Base-by-base conservation (phyloP, 2,888 invertebrate species). In the Aphelenchoides bicaudatus region DNA sequence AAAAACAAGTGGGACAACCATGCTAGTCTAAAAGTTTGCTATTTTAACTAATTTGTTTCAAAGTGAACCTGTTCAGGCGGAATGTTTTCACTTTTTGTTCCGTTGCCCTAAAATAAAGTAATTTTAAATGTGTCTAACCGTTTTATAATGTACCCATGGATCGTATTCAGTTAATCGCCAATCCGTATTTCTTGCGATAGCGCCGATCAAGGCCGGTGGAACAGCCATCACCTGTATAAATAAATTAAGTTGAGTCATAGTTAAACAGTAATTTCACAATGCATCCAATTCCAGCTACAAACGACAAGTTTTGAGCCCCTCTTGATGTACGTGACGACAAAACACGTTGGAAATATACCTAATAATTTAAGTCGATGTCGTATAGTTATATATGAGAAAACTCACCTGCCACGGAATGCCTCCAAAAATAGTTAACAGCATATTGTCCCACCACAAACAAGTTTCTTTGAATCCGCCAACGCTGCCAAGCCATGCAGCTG, bases 281-380 rank as follows among this genome's bases (percentile, higher is more conserved):
- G 82, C 94, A 96, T 25, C 94, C 96, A 63, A 88, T 82, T 5
- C 94, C 94, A 0, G 96, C 96, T 50, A 94, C 90, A 82, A 90
- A 98, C 27, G 93, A 94, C 70, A 98, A 84, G 55, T 91, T 81
- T 83, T 94, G 92, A 39, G 96, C 96, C 56, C 91, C 86, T 5
- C 86, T 86, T 0, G 94, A 93, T 0, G 91, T 89, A 84, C 91
- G 92, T 77, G 93, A 91, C 61, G 94, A 94, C 73, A 98, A 83
- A 51, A 98, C 96, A 39, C 96, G 86, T 84, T 98, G 96, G 82
- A 96, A 96, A 81, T 96, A 96, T 29, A 94, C 94, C 87, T 88
- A 23, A 2, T 39, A n/a, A n/a, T n/a, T n/a, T 5, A 13, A 47
- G 10, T 49, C 10, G 34, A 49, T 10, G 21, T 54, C 5, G 5